Conservation (phyloP, 2,888 invertebrate genomes). For the Digitonthophagus gazella region DNA sequence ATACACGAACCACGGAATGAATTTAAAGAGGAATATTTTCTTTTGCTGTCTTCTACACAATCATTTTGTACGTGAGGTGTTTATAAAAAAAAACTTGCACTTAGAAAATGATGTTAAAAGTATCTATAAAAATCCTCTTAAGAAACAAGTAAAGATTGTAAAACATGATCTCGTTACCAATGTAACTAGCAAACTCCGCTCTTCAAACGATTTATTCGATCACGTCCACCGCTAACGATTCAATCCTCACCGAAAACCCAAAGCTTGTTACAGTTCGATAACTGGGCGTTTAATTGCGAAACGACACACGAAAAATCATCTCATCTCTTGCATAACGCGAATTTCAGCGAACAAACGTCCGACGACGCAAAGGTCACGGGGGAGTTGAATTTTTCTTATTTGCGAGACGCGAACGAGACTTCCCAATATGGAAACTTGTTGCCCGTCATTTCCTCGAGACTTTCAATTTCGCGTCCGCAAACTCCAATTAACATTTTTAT, state of each 20-base stretch:
- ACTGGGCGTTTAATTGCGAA: not conserved
- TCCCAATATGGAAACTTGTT: not conserved
- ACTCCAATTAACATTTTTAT: not conserved
- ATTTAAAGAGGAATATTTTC: not conserved
- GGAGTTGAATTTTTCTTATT: not conserved
- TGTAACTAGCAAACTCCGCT: not conserved
- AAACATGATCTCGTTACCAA: not conserved
- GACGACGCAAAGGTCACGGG: not conserved
- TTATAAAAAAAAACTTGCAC: too few species aligned
- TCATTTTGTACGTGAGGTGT: not conserved
- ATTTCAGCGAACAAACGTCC: not conserved
- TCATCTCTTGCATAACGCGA: not conserved
- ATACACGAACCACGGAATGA: not conserved
- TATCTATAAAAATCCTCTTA: too few species aligned
- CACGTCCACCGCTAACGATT: not conserved
- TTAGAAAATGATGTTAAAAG: too few species aligned
- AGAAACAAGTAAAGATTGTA: not conserved
- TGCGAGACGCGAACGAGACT: not conserved
- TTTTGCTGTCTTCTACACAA: not conserved
- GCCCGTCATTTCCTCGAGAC: not conserved
- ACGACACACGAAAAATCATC: not conserved
- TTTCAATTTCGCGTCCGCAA: not conserved
- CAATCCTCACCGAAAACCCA: not conserved
- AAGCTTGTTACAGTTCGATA: not conserved
- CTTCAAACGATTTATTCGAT: not conserved